Evolutionary conservation across 1,140 invertebrate genomes (phyloP).

Genomic region (Battus philenor): DNA sequence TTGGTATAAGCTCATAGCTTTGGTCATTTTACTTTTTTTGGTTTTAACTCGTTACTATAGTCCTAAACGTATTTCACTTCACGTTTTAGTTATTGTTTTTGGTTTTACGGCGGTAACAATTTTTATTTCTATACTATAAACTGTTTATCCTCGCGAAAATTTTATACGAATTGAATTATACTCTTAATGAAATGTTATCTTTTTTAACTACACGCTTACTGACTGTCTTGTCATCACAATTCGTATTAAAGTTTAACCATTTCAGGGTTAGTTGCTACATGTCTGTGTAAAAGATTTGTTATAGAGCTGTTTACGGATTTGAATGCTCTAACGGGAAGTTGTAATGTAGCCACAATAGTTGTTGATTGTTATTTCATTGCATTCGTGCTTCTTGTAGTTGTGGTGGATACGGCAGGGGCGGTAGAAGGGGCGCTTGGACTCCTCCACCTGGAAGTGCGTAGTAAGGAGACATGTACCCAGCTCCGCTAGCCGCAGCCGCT

Average conservation of each 20-base stretch:
- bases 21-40: conserved; percentile 63
- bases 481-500: conserved; percentile 76
- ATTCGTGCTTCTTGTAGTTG: conserved; percentile 71
- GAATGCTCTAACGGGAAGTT: background rate
- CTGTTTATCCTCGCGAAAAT: too few relatives aligned
- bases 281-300: too few relatives aligned
- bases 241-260: background rate
- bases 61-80: conserved; percentile 24
- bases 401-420: conserved; percentile 64
- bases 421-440: conserved; percentile 79
- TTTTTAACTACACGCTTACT: too few relatives aligned
- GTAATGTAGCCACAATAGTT: conserved; percentile 5
- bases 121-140: too few relatives aligned
- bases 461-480: conserved; percentile 84
- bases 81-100: conserved; percentile 17
- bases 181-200: too few relatives aligned
- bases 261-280: background rate
- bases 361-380: conserved; percentile 31
- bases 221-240: background rate
- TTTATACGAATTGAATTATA: too few relatives aligned
- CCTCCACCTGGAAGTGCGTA: conserved; percentile 79
- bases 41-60: conserved; percentile 44
- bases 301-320: background rate
- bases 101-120: conserved; percentile 35
- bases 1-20: conserved; percentile 62